Base-by-base conservation (phyloP, 2,113 vertebrate species). In the Aegithalos caudatus region DNA sequence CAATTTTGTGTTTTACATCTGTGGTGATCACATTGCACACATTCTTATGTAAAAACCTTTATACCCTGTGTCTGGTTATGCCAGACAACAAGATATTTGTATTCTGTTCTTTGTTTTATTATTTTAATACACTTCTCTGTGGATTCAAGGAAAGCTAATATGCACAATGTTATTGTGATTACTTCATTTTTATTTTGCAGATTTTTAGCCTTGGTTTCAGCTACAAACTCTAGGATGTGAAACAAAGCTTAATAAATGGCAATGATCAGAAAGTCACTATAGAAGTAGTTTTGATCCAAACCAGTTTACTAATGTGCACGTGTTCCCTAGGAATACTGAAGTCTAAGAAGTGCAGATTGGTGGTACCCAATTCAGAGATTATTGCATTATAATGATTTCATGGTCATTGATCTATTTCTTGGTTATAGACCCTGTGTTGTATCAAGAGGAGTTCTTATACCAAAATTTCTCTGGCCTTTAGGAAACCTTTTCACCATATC, bases 331-430 rank as follows among this genome's bases (percentile, higher is more conserved):
- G 31, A 87, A 45, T 86, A 83, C 73, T 92, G 76, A 91, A 92
- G 69, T 64, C 74, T 81, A 81, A 12, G 31, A 82, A 93, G 40
- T 37, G 86, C 87, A 96, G 70, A 88, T 76, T 77, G 95, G 87
- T 78, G 37, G 51, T 70, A 91, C 35, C 22, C 77, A 94, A 53
- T 13, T 33, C n/a, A 73, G 44, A 61, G 31, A 37, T 80, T 27
- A 35, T 20, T 67, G 48, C 12, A 23, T 10, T 54, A 23, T n/a
- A 57, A 31, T 14, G 21, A 50, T 70, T 83, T 83, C 28, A 77
- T 23, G 12, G 13, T 35, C 53, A 17, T 22, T 64, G 31, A 19
- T 47, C 19, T 21, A 38, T 64, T 93, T 74, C 78, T 71, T 54
- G 7, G 8, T 81, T 60, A n/a, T 7, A 42, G 9, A 53, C 24